Evolutionary conservation across 2,797 vertebrate genomes (phyloP), one percentile per base, ranked within the genome.

Genomic region (Hipposideros larvatus): DNA sequence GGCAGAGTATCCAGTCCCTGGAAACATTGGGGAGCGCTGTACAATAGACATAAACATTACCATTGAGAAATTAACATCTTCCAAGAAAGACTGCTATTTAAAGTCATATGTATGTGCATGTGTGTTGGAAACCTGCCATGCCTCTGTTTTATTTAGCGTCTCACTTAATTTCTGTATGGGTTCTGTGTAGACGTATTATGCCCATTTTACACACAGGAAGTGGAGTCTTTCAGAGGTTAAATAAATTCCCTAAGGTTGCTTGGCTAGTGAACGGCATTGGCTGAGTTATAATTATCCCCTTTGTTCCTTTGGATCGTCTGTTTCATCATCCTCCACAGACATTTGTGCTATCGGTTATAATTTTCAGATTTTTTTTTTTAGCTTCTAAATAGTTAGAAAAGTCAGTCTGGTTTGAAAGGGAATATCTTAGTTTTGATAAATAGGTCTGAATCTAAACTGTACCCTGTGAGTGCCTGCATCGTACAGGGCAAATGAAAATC

Each of bases 341-440:
- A n/a, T 90, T 95, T 87, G 46, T 26, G 28, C 7, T 24, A 34
- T 46, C 18, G 34, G 22, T 91, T 26, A 14, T 51, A 57, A 37
- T 59, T 63, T 86, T 66, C 24, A 21, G 26, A 16, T 57, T 57
- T 92, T 41, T 71, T 71, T 37, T 28, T 43, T 46, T 61, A 16
- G 14, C 21, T 65, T 70, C 43, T 92, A 43, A 66, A 22, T 93
- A 66, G 43, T 48, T 48, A 87, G 65, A 73, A 79, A 90, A 80
- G 55, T 24, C n/a, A n/a, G 18, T 51, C 83, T 80, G 73, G 3
- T 71, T 82, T 90, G 24, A 87, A 93, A 96, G 55, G 46, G 15
- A 71, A 90, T 74, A 48, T 48, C 66, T 95, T 79, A 34, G 65
- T 87, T 77, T 96, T 48, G 43, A 13, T 57, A 46, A 96, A 19